Conservation (phyloP, 2,797 vertebrate species). For the Danio jaintianensis region DNA sequence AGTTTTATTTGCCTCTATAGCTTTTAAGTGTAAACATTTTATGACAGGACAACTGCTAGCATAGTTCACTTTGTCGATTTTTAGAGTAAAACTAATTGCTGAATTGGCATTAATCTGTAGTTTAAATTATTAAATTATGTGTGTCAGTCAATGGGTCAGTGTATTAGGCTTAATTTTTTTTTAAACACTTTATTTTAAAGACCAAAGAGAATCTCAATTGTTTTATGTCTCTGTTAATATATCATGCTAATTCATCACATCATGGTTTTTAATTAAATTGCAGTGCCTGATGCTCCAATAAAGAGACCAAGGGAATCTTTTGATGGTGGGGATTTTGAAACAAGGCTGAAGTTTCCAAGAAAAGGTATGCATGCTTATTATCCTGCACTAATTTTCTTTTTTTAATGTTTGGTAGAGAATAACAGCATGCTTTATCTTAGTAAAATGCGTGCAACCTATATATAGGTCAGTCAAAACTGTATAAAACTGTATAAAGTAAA, state of each 20-base stretch:
- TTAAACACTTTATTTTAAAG: too few relatives aligned
- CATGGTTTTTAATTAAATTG: constrained; percentile 38
- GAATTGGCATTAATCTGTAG: not conserved
- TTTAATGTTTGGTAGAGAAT: too few relatives aligned
- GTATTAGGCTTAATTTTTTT: too few relatives aligned
- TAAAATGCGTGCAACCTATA: too few relatives aligned
- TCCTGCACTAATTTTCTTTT: not conserved
- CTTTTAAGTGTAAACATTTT: not conserved
- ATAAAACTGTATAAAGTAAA: too few relatives aligned
- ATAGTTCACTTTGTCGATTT: not conserved
- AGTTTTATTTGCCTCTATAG: not conserved
- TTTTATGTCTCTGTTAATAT: not conserved
- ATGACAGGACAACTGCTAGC: not conserved
- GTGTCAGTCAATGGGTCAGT: too few relatives aligned
- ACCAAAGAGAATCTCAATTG: not conserved
- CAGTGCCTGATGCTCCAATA: constrained; percentile 78
- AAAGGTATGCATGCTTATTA: constrained; percentile 63
- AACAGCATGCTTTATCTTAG: too few relatives aligned
- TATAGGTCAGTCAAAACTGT: too few relatives aligned
- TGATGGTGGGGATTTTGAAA: constrained; percentile 83
- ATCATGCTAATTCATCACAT: not conserved
- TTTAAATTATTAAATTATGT: not conserved
- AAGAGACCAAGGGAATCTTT: constrained; percentile 86
- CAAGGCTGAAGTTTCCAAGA: constrained; percentile 90
- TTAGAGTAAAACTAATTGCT: not conserved